Percentiles rank a stretch among this genome's conserved stretches.
phyloP scores from a whole-genome alignment of 2,888 invertebrate species.

The Spisula subtruncata region DNA sequence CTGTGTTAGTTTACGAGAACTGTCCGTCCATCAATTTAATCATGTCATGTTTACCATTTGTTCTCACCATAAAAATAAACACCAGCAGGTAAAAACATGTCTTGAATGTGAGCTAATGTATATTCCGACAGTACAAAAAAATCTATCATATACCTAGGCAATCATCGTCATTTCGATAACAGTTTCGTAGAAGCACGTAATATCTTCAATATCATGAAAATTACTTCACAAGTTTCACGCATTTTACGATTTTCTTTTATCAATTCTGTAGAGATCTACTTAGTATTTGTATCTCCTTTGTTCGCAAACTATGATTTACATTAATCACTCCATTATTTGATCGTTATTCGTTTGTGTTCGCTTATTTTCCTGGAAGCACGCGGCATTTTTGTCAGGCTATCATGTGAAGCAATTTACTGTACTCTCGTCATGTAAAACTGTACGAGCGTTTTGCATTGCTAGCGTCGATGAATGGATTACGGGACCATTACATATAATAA shows the following conservation, averaged over 20 bases:
- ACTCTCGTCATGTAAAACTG: neutral
- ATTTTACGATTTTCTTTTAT: neutral
- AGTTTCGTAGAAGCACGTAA: neutral
- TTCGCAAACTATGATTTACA: neutral
- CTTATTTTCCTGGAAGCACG: neutral
- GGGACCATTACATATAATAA: neutral
- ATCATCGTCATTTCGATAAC: neutral
- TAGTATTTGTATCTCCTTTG: neutral
- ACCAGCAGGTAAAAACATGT: neutral
- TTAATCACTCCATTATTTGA: neutral
- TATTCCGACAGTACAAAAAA: neutral
- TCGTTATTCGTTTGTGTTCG: neutral
- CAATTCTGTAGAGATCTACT: neutral
- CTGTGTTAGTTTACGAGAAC: neutral
- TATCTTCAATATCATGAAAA: neutral
- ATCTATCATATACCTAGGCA: neutral
- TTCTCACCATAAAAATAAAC: constrained; percentile 8
- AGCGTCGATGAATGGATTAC: neutral
- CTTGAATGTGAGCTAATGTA: constrained; percentile 9
- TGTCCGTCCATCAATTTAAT: constrained; percentile 4
- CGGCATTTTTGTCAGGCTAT: neutral
- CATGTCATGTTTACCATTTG: neutral
- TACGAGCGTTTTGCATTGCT: neutral
- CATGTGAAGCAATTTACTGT: neutral
- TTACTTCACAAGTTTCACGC: neutral